Conservation (phyloP, 1,140 invertebrate species). For the Plutomurus gul region DNA sequence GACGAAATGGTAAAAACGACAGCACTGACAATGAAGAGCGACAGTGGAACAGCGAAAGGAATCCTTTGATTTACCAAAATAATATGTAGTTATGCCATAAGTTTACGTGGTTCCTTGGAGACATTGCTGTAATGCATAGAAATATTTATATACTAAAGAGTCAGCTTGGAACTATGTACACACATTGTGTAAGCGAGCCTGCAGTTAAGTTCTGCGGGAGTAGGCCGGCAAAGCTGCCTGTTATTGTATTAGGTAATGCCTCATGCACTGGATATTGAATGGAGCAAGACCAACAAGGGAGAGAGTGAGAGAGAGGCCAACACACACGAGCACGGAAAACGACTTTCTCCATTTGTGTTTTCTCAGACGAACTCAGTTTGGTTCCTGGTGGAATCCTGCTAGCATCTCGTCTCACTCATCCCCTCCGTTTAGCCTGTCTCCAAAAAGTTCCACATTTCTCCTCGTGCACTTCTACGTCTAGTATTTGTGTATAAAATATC, state of each 20-base stretch:
- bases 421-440: background rate
- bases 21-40: background rate
- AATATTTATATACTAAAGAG: too few species aligned
- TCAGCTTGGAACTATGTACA: too few species aligned
- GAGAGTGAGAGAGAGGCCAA: background rate
- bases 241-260: too few species aligned
- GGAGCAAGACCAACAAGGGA: too few species aligned
- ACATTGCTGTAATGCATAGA: background rate
- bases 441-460: background rate
- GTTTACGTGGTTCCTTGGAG: too few species aligned
- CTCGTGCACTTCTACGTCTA: too few species aligned
- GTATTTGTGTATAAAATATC: too few species aligned
- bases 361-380: background rate
- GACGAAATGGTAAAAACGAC: background rate
- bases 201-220: background rate
- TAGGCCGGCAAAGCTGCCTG: background rate
- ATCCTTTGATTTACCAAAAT: too few species aligned
- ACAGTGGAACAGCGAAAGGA: background rate
- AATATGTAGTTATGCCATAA: too few species aligned
- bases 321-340: background rate
- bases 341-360: constrained; percentile 1
- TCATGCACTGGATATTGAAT: too few species aligned
- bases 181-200: background rate
- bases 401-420: constrained; percentile 17
- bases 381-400: constrained; percentile 27